Percentiles rank a stretch among this genome's conserved stretches.
Evolutionary conservation across 2,797 vertebrate species (phyloP).

Genomic region (Thripadectes ignobilis): DNA sequence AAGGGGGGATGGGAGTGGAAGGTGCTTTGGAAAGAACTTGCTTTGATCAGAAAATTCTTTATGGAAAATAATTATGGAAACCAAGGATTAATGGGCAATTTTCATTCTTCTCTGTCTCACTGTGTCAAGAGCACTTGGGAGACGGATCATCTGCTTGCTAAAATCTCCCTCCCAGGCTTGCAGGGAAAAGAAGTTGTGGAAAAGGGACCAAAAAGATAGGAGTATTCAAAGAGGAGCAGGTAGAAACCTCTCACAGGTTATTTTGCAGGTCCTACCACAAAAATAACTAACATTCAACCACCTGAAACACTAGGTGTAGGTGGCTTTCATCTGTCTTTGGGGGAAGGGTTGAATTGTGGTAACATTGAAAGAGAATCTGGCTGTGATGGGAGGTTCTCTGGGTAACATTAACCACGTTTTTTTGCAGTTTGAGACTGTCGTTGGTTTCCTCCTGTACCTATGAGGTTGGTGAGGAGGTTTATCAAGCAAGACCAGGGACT

Average conservation of each 20-base stretch:
- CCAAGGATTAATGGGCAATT: neutral
- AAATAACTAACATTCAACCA: neutral
- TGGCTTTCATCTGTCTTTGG: neutral
- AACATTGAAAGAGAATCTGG: neutral
- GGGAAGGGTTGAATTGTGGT: neutral
- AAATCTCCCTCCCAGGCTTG: neutral
- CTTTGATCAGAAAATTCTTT: slow-evolving; percentile 6
- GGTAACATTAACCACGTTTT: neutral
- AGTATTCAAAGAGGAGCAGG: neutral
- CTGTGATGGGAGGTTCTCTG: neutral
- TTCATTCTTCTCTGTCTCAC: neutral
- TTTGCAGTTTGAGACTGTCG: neutral
- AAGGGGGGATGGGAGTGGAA: too few relatives aligned
- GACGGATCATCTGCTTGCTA: neutral
- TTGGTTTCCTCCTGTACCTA: neutral
- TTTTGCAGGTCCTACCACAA: neutral
- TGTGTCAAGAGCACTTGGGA: neutral
- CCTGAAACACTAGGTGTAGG: neutral
- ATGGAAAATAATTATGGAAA: neutral
- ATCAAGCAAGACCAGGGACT: neutral
- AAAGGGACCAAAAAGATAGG: neutral
- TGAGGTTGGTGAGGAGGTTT: neutral
- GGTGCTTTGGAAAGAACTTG: neutral
- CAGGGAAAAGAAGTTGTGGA: neutral
- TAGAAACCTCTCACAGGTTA: neutral